Conservation (phyloP, 2,113 vertebrate species). For the Psilopogon haemacephalus region DNA sequence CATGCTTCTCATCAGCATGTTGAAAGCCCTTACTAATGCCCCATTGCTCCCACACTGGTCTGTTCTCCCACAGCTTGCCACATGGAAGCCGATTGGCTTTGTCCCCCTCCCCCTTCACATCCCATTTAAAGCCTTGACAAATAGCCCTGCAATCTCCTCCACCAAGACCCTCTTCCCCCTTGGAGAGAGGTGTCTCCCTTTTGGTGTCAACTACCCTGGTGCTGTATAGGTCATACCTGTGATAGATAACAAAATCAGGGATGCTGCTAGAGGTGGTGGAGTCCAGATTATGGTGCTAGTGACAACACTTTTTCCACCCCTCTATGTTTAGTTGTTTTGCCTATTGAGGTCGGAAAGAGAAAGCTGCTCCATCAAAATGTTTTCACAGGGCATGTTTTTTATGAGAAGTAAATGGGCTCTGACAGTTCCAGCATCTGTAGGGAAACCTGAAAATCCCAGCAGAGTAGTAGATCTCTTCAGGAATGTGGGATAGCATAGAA, state of each 20-base stretch:
- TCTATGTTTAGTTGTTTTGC: neutral
- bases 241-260: neutral
- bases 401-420: neutral
- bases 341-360: neutral
- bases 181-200: no score
- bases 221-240: no score
- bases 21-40: no score
- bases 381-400: neutral
- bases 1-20: no score
- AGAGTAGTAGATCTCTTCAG: neutral
- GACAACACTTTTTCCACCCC: neutral
- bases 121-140: no score
- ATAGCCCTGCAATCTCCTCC: no score
- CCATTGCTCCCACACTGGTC: no score
- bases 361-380: neutral
- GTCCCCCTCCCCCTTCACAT: no score
- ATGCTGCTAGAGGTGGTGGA: neutral
- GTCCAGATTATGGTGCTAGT: neutral
- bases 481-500: neutral
- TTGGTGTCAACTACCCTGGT: no score
- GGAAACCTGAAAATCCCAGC: fast-evolving
- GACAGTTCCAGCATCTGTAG: neutral
- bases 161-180: no score
- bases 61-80: no score
- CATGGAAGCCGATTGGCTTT: no score